phyloP scores from a whole-genome alignment of 2,888 invertebrate genomes.

The Alsophila aescularia region DNA sequence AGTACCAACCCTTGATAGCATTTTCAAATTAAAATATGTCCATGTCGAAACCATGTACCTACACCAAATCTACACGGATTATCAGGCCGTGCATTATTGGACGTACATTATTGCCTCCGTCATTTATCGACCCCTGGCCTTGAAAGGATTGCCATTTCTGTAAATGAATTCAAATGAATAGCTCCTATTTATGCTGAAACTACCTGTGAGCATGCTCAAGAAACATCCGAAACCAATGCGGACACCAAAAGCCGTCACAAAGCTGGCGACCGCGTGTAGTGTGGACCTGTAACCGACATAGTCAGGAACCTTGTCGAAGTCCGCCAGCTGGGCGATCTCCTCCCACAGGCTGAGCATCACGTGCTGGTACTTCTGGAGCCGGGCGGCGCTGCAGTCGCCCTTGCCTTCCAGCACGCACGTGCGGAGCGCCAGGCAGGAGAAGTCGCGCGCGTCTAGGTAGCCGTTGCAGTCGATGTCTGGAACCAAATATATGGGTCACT shows the following conservation, averaged over 20 bases:
- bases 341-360: constrained; percentile 94
- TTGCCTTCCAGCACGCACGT: constrained; percentile 93
- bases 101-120: no score
- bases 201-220: neutral
- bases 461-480: constrained; percentile 94
- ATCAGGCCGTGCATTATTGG: no score
- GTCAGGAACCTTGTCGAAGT: constrained; percentile 92
- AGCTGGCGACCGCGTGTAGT: constrained; percentile 54
- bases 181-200: neutral
- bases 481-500: no score
- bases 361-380: constrained; percentile 91
- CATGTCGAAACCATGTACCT: no score
- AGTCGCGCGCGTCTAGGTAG: constrained; percentile 91
- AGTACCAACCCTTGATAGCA: no score
- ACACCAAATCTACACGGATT: no score
- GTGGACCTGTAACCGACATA: constrained; percentile 76
- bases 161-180: no score
- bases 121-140: no score
- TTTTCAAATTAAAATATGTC: no score
- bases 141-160: no score
- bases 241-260: constrained; percentile 46
- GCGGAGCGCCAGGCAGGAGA: constrained; percentile 91
- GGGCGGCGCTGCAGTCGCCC: constrained; percentile 89
- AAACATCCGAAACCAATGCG: constrained; percentile 13
- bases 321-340: constrained; percentile 93